Evolutionary conservation across 2,888 invertebrate species (phyloP).

Genomic region (Tridacna gigas): DNA sequence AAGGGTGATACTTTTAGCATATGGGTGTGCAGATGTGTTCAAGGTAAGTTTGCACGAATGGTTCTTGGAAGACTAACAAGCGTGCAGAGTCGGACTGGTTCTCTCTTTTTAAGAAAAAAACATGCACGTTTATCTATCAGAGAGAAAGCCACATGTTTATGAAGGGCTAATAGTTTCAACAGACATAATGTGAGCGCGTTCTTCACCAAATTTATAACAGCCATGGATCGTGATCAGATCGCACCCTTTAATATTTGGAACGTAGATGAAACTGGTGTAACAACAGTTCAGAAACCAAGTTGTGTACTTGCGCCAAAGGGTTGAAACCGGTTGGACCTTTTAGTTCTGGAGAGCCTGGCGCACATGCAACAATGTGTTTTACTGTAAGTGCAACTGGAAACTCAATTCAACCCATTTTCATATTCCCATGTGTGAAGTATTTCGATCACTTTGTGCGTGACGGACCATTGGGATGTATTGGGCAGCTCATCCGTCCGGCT

Average conservation of each 20-base stretch:
- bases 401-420: constrained; percentile 51
- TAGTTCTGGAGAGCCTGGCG: constrained; percentile 49
- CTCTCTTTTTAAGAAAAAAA: too few relatives aligned
- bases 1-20: too few relatives aligned
- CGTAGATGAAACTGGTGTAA: constrained; percentile 41
- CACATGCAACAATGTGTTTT: constrained; percentile 40
- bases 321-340: constrained; percentile 54
- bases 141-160: constrained; percentile 34
- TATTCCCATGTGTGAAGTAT: constrained; percentile 56
- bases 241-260: constrained; percentile 35
- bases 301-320: constrained; percentile 26
- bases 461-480: constrained; percentile 39
- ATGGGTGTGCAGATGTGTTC: too few relatives aligned
- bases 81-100: too few relatives aligned
- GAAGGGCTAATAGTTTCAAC: constrained; percentile 36
- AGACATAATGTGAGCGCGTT: constrained; percentile 23
- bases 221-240: constrained; percentile 31
- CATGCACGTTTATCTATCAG: too few relatives aligned
- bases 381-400: constrained; percentile 48
- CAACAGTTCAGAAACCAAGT: constrained; percentile 28
- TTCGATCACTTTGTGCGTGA: constrained; percentile 44
- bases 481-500: constrained; percentile 64
- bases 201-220: too few relatives aligned
- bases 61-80: too few relatives aligned
- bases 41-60: too few relatives aligned